These are phyloP conservation scores for Myotis brandtii DNA, from an alignment of 2,113 vertebrate genomes.

Conservation along the genomic window DNA sequence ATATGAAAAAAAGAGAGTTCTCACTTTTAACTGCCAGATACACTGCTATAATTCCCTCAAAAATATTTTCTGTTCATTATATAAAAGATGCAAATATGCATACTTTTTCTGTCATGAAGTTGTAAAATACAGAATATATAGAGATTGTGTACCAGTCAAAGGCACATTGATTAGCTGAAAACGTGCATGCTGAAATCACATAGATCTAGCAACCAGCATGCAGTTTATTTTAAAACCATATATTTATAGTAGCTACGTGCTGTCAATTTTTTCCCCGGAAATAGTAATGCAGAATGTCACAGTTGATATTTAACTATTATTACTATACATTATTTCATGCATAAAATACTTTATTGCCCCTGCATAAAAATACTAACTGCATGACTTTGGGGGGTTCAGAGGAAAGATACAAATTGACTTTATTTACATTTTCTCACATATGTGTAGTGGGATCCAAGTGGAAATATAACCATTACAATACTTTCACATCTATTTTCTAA, in stretches of 20 bases:
- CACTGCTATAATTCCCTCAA: constrained; percentile 70
- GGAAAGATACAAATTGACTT: neutral
- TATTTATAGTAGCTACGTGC: constrained; percentile 40
- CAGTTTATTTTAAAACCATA: constrained; percentile 66
- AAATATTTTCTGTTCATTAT: constrained; percentile 64
- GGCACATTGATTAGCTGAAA: constrained; percentile 2
- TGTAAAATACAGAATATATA: neutral
- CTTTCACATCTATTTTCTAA: neutral
- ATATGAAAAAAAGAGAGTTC: constrained; percentile 62
- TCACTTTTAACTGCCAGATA: constrained; percentile 75
- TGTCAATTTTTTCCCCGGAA: constrained; percentile 48
- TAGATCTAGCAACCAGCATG: neutral
- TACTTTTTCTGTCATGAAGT: neutral
- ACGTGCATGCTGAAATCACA: neutral
- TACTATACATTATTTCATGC: neutral
- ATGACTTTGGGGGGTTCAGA: neutral
- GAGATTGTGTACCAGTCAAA: neutral
- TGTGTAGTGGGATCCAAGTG: neutral
- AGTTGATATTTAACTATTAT: constrained; percentile 69
- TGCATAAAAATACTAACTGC: neutral
- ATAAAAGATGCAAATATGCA: constrained; percentile 14
- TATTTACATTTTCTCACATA: neutral
- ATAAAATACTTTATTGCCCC: neutral
- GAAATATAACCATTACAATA: neutral
- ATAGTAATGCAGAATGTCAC: constrained; percentile 59